Conservation (phyloP, 2,797 vertebrate genomes). For the Micrastur ruficollis region DNA sequence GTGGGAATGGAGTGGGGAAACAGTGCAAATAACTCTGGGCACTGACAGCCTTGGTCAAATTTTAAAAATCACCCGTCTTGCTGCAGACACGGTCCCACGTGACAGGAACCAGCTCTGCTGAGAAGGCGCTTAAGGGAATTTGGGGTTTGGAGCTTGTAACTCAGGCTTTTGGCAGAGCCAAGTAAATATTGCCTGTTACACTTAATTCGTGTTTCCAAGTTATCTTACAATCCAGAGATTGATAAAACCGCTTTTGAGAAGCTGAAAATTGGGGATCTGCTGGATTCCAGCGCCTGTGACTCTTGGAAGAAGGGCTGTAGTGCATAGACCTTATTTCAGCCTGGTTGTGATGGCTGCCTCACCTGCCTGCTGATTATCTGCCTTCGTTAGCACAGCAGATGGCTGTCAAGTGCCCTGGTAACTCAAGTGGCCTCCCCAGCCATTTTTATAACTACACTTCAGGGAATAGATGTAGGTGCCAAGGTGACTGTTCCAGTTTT, state of each 20-base stretch:
- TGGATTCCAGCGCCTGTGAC: background rate
- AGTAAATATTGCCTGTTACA: background rate
- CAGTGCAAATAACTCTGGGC: background rate
- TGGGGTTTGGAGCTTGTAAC: background rate
- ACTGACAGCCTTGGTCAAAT: background rate
- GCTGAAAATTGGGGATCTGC: background rate
- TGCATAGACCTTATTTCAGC: background rate
- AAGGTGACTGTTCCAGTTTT: conserved; percentile 59
- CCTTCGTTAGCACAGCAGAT: background rate
- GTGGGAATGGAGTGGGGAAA: background rate
- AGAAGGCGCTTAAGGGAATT: background rate
- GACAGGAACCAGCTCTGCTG: background rate
- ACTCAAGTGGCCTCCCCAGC: conserved; percentile 10
- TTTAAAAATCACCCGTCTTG: fast-evolving
- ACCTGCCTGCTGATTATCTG: conserved; percentile 2
- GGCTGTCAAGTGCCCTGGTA: background rate
- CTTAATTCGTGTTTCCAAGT: background rate
- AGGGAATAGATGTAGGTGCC: conserved; percentile 8
- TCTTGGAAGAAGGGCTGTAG: background rate
- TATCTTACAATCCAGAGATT: background rate
- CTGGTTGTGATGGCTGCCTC: background rate
- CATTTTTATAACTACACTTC: conserved; percentile 27
- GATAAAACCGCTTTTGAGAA: background rate
- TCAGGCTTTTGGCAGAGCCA: background rate
- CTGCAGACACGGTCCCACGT: fast-evolving